Evolutionary conservation across 2,797 vertebrate species (phyloP), one percentile per base, ranked within the genome.

Genomic region (Adrianichthys oophorus): DNA sequence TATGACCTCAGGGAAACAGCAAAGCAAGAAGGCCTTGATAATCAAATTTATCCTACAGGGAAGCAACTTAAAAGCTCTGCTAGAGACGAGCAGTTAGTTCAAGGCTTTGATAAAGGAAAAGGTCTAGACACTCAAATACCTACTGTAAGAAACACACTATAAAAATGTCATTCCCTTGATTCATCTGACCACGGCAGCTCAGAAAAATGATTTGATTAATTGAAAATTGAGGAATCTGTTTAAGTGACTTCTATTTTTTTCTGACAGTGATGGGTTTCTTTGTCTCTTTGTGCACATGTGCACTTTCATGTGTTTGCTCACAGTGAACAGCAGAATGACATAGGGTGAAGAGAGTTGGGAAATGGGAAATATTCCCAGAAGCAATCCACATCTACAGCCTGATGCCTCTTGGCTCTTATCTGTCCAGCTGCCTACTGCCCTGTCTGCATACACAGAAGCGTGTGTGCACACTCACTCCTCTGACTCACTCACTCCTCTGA

Each of bases 21-120:
- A 80, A 73, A 76, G 72, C 67, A 59, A 53, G 62, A 68, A 78
- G 75, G 47, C 74, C 80, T 83, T 86, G 73, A 68, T 87, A 86
- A 89, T 89, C 82, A 88, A 76, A 90, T 88, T 62, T 81, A 87
- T 89, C 87, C 83, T 83, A 89, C 83, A 85, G 79, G 67, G 75
- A 79, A 65, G 56, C 68, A 74, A 72, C 85, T 87, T 81, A 85
- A 90, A 83, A 86, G 89, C 80, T 76, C 70, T 73, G 72, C 83
- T 63, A 72, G 74, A 76, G 71, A 73, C 75, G 74, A 71, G 77
- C 83, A 72, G 87, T 87, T 85, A 80, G 85, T 86, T 89, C 79
- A 87, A 88, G 80, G 82, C 68, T 79, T 67, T 55, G 59, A 62
- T 56, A 59, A 41, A 48, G 48, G 55, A 74, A 50, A 43, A 61